Evolutionary conservation across 2,113 vertebrate species (phyloP), one percentile per base, ranked within the genome.

Genomic region (Albula glossodonta): DNA sequence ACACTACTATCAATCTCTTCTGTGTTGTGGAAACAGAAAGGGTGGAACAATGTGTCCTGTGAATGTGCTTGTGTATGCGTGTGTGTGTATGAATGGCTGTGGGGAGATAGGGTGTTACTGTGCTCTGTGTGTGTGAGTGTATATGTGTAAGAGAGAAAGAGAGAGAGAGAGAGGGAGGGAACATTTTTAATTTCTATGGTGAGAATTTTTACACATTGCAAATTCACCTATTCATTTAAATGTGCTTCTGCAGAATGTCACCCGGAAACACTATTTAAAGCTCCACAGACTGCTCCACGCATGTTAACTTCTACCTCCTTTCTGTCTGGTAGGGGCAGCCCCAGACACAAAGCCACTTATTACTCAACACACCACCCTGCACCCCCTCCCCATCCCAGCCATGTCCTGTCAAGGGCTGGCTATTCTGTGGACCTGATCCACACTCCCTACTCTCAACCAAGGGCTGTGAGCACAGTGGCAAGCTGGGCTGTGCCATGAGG

Each of bases 401-500:
- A 15, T 57, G 81, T 50, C 50, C 51, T 57, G 53, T n/a, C 51
- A 82, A 41, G 19, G 77, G 50, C 86, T 51, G 60, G 77, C 50
- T 79, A 57, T 6, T 12, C n/a, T 51, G 50, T 17, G 74, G 83
- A 52, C 41, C 83, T 79, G 84, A 50, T 63, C 81, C 70, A 86
- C 85, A 51, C 82, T 82, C 52, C 81, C 48, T 22, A 41, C 9
- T 51, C 74, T 84, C 0, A 83, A 83, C 63, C 56, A 2, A 41
- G 48, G 63, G 74, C 25, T 51, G 77, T 12, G 52, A 84, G 80
- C 63, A 56, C 48, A 25, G 17, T 79, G 10, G 25, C 10, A 13
- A 56, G 51, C 6, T 9, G 19, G 25, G 12, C 83, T 79, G 2
- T 13, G 86, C 80, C 85, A 95, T 96, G 94, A 95, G 90, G 87